Percentiles rank a stretch among this genome's conserved stretches.
Conservation (phyloP, 2,888 invertebrate species). For the Athripsodes cinereus region DNA sequence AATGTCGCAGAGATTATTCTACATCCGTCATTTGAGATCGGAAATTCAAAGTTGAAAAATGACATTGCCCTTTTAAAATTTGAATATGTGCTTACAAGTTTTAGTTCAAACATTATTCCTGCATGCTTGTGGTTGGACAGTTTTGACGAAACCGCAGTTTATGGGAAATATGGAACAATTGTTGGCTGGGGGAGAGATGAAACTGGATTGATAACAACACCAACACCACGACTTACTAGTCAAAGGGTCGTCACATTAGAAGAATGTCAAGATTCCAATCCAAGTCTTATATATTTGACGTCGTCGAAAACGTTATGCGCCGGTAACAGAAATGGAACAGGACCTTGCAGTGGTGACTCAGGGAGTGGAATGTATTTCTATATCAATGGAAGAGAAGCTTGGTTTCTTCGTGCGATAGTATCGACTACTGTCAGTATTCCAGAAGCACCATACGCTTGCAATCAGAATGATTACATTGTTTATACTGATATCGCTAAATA, state of each 20-base stretch:
- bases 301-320: conserved; percentile 45
- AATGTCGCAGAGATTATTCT: conserved; percentile 26
- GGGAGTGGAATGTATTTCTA: conserved; percentile 42
- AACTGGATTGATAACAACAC: conserved; percentile 32
- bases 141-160: not conserved
- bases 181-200: conserved; percentile 51
- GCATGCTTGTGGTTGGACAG: conserved; percentile 14
- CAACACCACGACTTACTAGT: conserved; percentile 34
- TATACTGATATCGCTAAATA: conserved; percentile 46
- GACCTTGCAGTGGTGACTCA: conserved; percentile 44
- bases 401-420: conserved; percentile 46
- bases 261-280: conserved; percentile 43
- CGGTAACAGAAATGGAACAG: conserved; percentile 34
- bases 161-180: conserved; percentile 38
- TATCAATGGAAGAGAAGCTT: conserved; percentile 32
- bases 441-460: conserved; percentile 34
- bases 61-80: conserved; percentile 33
- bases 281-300: conserved; percentile 35
- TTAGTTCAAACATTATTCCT: conserved; percentile 6
- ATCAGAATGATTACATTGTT: conserved; percentile 43
- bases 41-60: conserved; percentile 22
- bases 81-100: conserved; percentile 7
- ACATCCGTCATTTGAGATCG: conserved; percentile 27
- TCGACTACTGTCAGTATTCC: conserved; percentile 37
- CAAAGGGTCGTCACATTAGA: conserved; percentile 47